Evolutionary conservation across 2,797 vertebrate species (phyloP).

Genomic region (Aratinga solstitialis): DNA sequence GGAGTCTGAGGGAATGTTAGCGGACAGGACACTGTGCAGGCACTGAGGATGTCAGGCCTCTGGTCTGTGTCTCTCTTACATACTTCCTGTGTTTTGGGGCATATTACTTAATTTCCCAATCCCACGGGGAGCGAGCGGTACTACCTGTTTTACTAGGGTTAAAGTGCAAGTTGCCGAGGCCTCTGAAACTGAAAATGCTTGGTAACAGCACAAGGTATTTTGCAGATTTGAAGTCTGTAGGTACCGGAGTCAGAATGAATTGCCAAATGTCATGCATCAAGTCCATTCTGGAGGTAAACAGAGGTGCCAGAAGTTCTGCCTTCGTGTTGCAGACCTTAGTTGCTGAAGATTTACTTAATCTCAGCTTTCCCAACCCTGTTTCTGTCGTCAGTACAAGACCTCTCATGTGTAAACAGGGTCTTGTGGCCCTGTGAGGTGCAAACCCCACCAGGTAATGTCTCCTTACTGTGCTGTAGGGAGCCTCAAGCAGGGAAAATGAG

Average conservation of each 20-base stretch:
- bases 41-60: neutral
- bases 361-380: fast-evolving
- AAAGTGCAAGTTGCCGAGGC: neutral
- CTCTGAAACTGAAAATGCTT: neutral
- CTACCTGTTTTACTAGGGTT: constrained; percentile 4
- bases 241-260: neutral
- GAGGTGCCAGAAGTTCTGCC: neutral
- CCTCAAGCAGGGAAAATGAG: neutral
- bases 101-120: constrained; percentile 13
- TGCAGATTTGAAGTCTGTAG: fast-evolving
- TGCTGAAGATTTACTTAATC: neutral
- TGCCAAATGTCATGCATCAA: neutral
- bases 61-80: neutral
- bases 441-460: neutral
- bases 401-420: neutral
- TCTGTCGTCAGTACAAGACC: fast-evolving
- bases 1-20: neutral
- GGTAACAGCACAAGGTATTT: neutral
- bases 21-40: neutral
- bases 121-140: neutral
- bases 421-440: neutral
- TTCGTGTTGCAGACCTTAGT: neutral
- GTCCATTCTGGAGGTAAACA: neutral
- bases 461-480: neutral
- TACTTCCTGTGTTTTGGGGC: constrained; percentile 28